Base-by-base conservation (phyloP, 2,797 vertebrate species). In the Microcaecilia unicolor region DNA sequence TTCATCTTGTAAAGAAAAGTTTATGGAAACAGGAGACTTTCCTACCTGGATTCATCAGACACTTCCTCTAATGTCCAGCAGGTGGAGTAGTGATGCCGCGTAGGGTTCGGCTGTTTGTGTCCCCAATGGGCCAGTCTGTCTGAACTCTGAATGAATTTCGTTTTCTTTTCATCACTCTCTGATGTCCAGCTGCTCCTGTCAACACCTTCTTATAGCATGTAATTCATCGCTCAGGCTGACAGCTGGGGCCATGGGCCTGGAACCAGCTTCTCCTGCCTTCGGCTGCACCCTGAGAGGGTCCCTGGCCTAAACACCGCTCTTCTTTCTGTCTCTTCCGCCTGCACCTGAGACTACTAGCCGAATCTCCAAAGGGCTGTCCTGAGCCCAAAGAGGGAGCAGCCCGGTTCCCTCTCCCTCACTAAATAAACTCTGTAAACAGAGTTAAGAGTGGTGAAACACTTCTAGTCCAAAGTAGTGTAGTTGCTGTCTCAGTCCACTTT, bases 101-200 rank as follows among this genome's bases (percentile, higher is more conserved):
- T 20, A 22, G 61, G 63, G 48, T 61, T 22, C 53, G 37, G 43
- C 36, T 8, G 42, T 28, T 19, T 6, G 32, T 66, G 62, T 37
- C 64, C 84, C 85, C 84, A 82, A 72, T 56, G 76, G 83, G 74
- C 74, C 69, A 45, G 70, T 84, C 83, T 81, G 84, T 80, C 88
- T 85, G 78, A 74, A 72, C 78, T 84, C 80, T 76, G 86, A 80
- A 87, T 91, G 89, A 90, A 89, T 92, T 90, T 85, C 76, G 83
- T 74, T 87, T 88, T 84, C 90, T 88, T 92, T 93, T 90, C 84
- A 89, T 88, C 89, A 86, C 87, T 83, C 80, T 74, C 75, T 84
- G 85, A 90, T 91, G 88, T 91, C 89, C 91, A 92, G 92, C 91
- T 93, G 92, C 87, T 91, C 85, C 89, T 92, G 91, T 95, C 92